phyloP scores from a whole-genome alignment of 2,888 invertebrate species.

The Pinctada fucata region DNA sequence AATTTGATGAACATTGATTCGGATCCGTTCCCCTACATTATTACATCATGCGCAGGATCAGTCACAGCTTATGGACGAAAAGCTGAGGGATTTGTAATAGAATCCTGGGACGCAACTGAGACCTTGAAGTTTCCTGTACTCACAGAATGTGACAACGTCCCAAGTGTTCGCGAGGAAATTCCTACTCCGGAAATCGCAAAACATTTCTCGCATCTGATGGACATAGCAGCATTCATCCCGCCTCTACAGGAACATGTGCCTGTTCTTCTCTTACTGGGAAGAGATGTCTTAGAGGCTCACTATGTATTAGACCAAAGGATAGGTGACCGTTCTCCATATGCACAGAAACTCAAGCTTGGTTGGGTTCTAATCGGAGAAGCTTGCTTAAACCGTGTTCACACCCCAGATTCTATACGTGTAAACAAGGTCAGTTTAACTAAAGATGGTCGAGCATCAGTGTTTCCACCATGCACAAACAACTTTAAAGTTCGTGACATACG shows the following conservation, averaged over 20 bases:
- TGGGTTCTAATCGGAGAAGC: conserved; percentile 39
- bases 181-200: conserved; percentile 26
- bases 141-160: conserved; percentile 38
- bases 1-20: not conserved
- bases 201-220: conserved; percentile 32
- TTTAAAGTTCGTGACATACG: conserved; percentile 10
- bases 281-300: conserved; percentile 41
- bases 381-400: conserved; percentile 23
- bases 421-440: conserved; percentile 19
- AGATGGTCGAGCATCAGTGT: conserved; percentile 18
- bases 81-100: conserved; percentile 23
- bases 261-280: conserved; percentile 36
- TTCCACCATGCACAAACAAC: conserved; percentile 24
- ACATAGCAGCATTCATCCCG: conserved; percentile 31
- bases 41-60: conserved; percentile 44
- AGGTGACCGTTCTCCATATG: conserved; percentile 38
- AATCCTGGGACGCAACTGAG: conserved; percentile 26
- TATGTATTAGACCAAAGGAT: conserved; percentile 33
- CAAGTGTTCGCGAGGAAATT: conserved; percentile 32
- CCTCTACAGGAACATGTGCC: conserved; percentile 25
- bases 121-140: conserved; percentile 24
- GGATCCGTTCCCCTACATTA: conserved; percentile 16
- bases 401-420: conserved; percentile 12
- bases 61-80: conserved; percentile 23
- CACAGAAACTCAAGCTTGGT: conserved; percentile 32